Evolutionary conservation across 2,797 vertebrate genomes (phyloP).

Genomic region (Pangasius macronema): DNA sequence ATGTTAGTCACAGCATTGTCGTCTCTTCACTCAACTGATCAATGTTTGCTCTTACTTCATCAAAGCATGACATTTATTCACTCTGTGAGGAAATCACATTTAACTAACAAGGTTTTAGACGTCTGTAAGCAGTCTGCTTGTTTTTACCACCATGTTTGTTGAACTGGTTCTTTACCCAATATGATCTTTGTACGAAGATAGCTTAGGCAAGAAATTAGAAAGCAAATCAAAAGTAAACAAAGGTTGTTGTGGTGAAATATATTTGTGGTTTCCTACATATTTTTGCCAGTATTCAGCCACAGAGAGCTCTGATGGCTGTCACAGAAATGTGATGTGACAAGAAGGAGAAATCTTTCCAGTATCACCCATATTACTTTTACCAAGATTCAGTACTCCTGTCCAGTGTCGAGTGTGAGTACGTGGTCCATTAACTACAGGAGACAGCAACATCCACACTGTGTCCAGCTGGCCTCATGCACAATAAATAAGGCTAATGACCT

Average conservation of each 20-base stretch:
- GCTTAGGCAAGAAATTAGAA: not conserved
- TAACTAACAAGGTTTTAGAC: not conserved
- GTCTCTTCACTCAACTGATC: not conserved
- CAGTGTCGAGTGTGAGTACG: conserved; percentile 40
- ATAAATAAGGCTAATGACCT: conserved; percentile 82
- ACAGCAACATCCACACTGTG: conserved; percentile 44
- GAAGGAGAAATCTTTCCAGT: conserved; percentile 27
- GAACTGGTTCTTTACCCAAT: not conserved
- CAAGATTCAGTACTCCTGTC: conserved; percentile 36
- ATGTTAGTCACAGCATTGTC: not conserved
- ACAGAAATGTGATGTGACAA: conserved; percentile 25
- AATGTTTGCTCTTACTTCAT: not conserved
- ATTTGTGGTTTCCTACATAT: not conserved
- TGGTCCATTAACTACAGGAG: conserved; percentile 35
- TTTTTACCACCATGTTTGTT: not conserved
- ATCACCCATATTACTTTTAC: not conserved
- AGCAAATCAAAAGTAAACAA: not conserved
- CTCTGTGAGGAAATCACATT: not conserved
- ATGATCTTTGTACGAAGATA: not conserved
- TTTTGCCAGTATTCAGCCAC: not conserved
- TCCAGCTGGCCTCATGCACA: conserved; percentile 79
- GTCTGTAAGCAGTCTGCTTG: not conserved
- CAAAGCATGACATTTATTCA: not conserved
- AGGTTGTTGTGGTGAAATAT: not conserved
- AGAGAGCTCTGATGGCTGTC: not conserved